Evolutionary conservation across 2,888 invertebrate genomes (phyloP), one percentile per base, ranked within the genome.

Genomic region (Escarpia spicata): DNA sequence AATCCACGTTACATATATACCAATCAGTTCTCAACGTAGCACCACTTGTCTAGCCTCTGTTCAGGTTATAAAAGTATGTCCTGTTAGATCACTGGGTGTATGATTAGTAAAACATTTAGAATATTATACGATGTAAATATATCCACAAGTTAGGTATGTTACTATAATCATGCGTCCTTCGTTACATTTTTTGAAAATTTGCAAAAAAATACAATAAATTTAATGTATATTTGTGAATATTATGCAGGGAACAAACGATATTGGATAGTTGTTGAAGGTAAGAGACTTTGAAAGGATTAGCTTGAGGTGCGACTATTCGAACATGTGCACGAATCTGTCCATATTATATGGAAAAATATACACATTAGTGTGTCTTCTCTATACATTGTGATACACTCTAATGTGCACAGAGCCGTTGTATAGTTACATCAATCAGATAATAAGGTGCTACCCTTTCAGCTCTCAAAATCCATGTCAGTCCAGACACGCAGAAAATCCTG

Each of bases 381-480:
- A 4, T 26, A 3, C 19, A 19, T 26, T 75, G 26, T 75, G 75
- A 37, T 75, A 15, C 15, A 9, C 75, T 26, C 26, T 75, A 26
- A 26, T 75, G 19, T 75, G 75, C 26, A 75, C 19, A 75, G 19
- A 26, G 19, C 37, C 37, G 4, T 12, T 60, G 60, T 26, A 60
- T 19, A 60, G 60, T 37, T 19, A 60, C 1, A 75, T n/a, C 19
- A 75, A n/a, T 75, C 19, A 75, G n/a, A 75, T 75, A 15, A 26
- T 4, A 26, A 19, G n/a, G 19, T 75, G 75, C 19, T 75, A n/a
- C 75, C 6, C 19, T 75, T 75, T 75, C 75, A 75, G 75, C 75
- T n/a, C 75, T 75, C 75, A 75, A 75, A 75, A 75, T 75, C n/a
- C 75, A 75, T 26, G 75, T 75, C 75, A 75, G 75, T 75, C n/a